phyloP scores from a whole-genome alignment of 2,888 invertebrate species.

The Steinernema carpocapsae region DNA sequence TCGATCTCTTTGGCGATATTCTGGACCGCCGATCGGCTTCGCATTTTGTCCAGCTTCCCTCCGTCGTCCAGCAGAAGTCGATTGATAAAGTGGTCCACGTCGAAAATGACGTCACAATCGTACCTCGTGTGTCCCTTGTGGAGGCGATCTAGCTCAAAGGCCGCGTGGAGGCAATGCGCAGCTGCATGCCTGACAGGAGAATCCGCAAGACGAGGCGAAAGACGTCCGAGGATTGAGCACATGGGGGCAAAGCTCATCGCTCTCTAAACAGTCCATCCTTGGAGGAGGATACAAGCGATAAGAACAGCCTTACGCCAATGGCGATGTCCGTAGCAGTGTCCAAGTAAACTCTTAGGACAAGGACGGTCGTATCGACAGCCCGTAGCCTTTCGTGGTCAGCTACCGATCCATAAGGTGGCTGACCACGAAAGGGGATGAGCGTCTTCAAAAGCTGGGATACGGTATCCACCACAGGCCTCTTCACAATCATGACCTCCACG shows the following conservation, averaged over 20 bases:
- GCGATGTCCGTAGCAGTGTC: slow-evolving; percentile 68
- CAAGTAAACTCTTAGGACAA: slow-evolving; percentile 69
- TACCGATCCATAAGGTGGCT: slow-evolving; percentile 70
- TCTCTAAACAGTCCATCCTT: no score
- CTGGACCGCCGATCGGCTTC: slow-evolving; percentile 13
- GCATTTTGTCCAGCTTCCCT: slow-evolving; percentile 56
- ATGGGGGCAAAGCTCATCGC: slow-evolving; percentile 54
- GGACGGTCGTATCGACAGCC: slow-evolving; percentile 69
- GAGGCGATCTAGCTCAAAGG: slow-evolving; percentile 46
- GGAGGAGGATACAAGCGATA: no score
- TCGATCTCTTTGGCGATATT: slow-evolving; percentile 54
- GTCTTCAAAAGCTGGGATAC: slow-evolving; percentile 68
- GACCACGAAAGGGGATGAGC: slow-evolving; percentile 70
- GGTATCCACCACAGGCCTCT: slow-evolving; percentile 59
- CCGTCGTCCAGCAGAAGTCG: slow-evolving; percentile 56
- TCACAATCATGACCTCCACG: slow-evolving; percentile 58
- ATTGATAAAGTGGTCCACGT: slow-evolving; percentile 51
- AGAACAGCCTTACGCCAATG: slow-evolving; percentile 54
- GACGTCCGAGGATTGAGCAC: slow-evolving; percentile 62
- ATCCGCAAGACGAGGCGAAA: slow-evolving; percentile 66
- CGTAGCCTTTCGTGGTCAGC: slow-evolving; percentile 71
- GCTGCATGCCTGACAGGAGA: slow-evolving; percentile 56
- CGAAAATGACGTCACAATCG: slow-evolving; percentile 47
- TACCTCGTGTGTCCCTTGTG: slow-evolving; percentile 49
- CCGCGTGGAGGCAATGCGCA: slow-evolving; percentile 21